Evolutionary conservation across 2,888 invertebrate genomes (phyloP).

Genomic region (Drosophila borealis): DNA sequence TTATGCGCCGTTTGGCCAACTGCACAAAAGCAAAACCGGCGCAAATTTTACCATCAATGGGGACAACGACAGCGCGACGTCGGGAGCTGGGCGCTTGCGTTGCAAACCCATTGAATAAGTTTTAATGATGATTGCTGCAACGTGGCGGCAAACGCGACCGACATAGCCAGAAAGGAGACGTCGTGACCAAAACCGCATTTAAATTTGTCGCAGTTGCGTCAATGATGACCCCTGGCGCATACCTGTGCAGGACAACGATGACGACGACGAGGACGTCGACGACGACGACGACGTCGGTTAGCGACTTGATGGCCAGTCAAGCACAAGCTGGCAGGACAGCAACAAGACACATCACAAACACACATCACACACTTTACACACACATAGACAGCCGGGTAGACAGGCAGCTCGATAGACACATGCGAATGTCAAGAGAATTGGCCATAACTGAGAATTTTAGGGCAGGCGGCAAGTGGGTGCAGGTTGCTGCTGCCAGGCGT

Average conservation of each 20-base stretch:
- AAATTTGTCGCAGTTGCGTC: slow-evolving; percentile 81
- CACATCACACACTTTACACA: slow-evolving; percentile 19
- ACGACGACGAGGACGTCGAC: slow-evolving; percentile 8
- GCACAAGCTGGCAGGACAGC: slow-evolving; percentile 63
- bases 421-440: slow-evolving; percentile 77
- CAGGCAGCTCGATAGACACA: slow-evolving; percentile 48
- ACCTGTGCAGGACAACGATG: slow-evolving; percentile 50
- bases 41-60: slow-evolving; percentile 60
- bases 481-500: slow-evolving; percentile 27
- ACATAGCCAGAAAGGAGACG: slow-evolving; percentile 31
- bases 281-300: slow-evolving; percentile 63
- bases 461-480: neutral
- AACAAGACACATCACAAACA: slow-evolving; percentile 33
- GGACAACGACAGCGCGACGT: neutral
- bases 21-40: slow-evolving; percentile 58
- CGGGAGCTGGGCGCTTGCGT: neutral
- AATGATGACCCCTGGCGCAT: slow-evolving; percentile 56
- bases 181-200: slow-evolving; percentile 70
- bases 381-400: slow-evolving; percentile 10
- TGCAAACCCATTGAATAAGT: slow-evolving; percentile 75
- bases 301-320: slow-evolving; percentile 78
- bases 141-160: slow-evolving; percentile 63
- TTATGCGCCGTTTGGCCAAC: slow-evolving; percentile 58
- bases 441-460: slow-evolving; percentile 55
- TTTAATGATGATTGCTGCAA: slow-evolving; percentile 82